Conservation (phyloP, 1,140 invertebrate genomes). For the Pararge aegeria region DNA sequence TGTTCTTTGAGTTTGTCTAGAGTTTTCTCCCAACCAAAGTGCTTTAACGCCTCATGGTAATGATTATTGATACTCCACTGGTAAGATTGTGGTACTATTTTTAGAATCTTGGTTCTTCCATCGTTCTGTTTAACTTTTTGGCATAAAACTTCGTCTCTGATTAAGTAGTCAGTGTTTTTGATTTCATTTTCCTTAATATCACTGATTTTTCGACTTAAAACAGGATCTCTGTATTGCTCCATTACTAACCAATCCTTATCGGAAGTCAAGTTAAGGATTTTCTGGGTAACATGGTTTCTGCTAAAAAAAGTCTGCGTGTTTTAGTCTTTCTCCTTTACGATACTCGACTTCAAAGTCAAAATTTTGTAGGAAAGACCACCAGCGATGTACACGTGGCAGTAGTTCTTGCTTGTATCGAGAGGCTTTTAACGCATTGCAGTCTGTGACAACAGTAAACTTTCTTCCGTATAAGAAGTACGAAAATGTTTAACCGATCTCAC, state of each 20-base stretch:
- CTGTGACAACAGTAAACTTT: constrained; percentile 24
- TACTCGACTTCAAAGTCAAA: constrained; percentile 24
- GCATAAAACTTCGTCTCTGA: constrained; percentile 8
- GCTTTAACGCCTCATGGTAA: constrained; percentile 34
- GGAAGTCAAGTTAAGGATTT: not conserved
- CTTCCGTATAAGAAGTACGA: constrained; percentile 43
- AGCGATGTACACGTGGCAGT: constrained; percentile 34
- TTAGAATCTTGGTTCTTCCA: constrained; percentile 11
- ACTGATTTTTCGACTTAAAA: constrained; percentile 14
- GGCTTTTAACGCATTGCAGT: constrained; percentile 37
- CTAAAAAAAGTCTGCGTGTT: constrained; percentile 25
- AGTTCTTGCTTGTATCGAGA: constrained; percentile 44
- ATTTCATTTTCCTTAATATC: constrained; percentile 10
- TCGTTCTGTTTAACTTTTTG: constrained; percentile 12
- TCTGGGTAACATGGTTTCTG: constrained; percentile 22
- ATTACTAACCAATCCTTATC: no score
- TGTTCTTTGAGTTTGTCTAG: constrained; percentile 37
- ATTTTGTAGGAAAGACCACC: constrained; percentile 24
- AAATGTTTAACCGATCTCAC: constrained; percentile 34
- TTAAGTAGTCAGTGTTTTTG: constrained; percentile 7
- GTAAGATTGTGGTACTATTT: constrained; percentile 33
- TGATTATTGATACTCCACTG: constrained; percentile 42
- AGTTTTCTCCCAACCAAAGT: constrained; percentile 40
- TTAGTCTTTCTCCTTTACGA: constrained; percentile 12
- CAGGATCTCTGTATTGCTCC: no score